phyloP scores from a whole-genome alignment of 2,113 vertebrate genomes.

The Aviceda subcristata region DNA sequence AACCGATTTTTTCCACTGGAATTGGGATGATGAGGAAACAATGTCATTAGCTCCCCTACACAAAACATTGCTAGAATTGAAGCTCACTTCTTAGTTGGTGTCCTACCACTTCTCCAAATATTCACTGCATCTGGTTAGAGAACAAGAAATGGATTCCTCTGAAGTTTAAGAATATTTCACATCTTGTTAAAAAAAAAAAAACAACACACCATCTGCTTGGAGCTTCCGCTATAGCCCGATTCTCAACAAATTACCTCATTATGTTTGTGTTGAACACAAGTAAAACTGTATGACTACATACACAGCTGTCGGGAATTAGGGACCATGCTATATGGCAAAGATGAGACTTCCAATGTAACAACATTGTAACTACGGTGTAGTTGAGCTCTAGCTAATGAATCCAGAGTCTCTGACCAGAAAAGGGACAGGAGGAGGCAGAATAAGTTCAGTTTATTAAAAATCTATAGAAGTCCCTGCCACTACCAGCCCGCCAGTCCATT shows the following conservation, averaged over 20 bases:
- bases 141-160: neutral
- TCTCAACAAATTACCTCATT: neutral
- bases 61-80: neutral
- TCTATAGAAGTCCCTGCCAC: neutral
- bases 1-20: neutral
- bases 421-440: neutral
- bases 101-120: neutral
- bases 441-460: neutral
- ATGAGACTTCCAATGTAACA: neutral
- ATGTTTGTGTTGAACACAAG: neutral
- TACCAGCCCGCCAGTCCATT: neutral
- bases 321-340: accelerated
- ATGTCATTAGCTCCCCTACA: neutral
- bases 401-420: neutral
- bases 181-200: neutral
- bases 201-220: neutral
- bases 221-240: accelerated
- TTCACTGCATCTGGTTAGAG: neutral
- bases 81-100: neutral
- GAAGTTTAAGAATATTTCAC: neutral
- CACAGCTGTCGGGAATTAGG: neutral
- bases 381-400: neutral
- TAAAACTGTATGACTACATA: neutral
- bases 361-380: accelerated
- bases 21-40: neutral